phyloP scores from a whole-genome alignment of 2,888 invertebrate species.

The Spatulosminthurus flaviceps region DNA sequence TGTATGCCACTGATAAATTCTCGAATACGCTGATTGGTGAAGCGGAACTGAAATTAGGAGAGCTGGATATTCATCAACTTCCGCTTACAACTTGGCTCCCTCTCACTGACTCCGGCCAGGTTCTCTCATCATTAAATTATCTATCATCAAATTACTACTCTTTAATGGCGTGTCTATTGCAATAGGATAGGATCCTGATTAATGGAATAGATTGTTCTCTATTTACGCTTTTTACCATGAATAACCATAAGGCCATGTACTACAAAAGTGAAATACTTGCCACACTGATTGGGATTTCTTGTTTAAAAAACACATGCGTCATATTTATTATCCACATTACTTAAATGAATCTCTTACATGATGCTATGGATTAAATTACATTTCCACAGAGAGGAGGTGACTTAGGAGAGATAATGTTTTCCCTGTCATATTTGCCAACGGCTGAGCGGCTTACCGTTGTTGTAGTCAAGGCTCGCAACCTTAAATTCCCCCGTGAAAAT shows the following conservation, averaged over 20 bases:
- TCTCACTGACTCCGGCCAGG: constrained; percentile 77
- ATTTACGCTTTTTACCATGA: no score
- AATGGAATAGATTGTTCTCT: no score
- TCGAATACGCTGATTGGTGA: constrained; percentile 75
- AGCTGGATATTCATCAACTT: constrained; percentile 72
- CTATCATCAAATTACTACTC: not conserved
- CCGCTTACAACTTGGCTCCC: constrained; percentile 83
- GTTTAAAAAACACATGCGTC: no score
- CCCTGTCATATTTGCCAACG: constrained; percentile 82
- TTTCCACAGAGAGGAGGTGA: constrained; percentile 71
- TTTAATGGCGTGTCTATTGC: no score
- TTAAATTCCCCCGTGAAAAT: constrained; percentile 71
- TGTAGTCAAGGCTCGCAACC: constrained; percentile 79
- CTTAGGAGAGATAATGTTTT: constrained; percentile 83
- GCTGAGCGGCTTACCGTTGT: constrained; percentile 80
- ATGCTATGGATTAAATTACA: no score
- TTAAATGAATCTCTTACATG: no score
- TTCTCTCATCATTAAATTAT: constrained; percentile 60
- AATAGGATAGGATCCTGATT: no score
- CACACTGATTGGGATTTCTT: no score
- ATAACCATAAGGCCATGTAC: no score
- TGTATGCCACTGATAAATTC: constrained; percentile 74
- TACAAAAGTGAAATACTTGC: no score
- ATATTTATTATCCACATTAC: no score
- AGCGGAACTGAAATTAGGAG: constrained; percentile 75